Evolutionary conservation across 2,888 invertebrate species (phyloP), one percentile per base, ranked within the genome.

Genomic region (Petrophora chlorosata): DNA sequence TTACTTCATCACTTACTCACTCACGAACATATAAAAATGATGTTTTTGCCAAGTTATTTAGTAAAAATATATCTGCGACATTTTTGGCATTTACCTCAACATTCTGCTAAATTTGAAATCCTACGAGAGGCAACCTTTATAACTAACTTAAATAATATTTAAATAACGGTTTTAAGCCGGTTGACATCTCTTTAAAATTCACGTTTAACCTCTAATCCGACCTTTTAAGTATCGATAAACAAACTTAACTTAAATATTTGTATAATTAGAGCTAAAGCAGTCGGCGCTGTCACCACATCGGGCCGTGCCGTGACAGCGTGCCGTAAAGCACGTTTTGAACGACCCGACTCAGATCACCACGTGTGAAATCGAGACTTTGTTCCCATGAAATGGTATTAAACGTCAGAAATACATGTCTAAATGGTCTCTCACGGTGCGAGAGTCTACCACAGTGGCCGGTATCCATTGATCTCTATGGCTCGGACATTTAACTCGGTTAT

Each of bases 361-460:
- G 75, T 74, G 75, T 75, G 71, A 74, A 81, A 82, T 77, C 73
- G 60, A 73, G 76, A 69, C 73, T 67, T 58, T 59, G 67, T 82
- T 82, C 80, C 78, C 79, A 82, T 80, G 76, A 76, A 77, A 76
- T 63, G 59, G 70, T 71, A 73, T 73, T 79, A 71, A 74, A 77
- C 73, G 62, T 78, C 73, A 73, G 70, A 76, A 76, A 69, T 64
- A 72, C 65, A 66, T 67, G 63, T 61, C 63, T 67, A 65, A 72
- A 71, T 57, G 72, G 70, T 78, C 72, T 80, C 79, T 79, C 84
- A 83, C 80, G 80, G 63, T 70, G 38, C 16, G 22, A 64, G 70
- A 68, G 74, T 76, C 80, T 81, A 79, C 84, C 78, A 75, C 84
- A 85, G 85, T 77, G 84, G 85, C 82, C 46, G 50, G 42, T 70